Evolutionary conservation across 2,113 vertebrate species (phyloP), one percentile per base, ranked within the genome.

Genomic region (Syngnathus scovelli): DNA sequence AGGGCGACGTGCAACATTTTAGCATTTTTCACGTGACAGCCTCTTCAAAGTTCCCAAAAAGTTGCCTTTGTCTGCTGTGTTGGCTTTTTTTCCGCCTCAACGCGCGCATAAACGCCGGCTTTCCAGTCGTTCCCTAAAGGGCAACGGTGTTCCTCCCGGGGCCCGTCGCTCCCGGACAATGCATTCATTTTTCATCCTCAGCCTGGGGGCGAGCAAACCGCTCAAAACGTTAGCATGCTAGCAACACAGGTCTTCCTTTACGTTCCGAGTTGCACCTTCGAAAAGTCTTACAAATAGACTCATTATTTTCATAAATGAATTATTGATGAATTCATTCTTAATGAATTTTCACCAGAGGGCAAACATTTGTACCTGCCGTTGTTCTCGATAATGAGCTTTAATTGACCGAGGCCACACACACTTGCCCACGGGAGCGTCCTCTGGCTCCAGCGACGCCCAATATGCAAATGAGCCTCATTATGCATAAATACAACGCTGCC

Each of bases 131-230:
- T 82, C 73, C 81, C 79, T 68, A 55, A 69, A 76, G 27, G 55
- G 13, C 27, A 36, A 36, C 55, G 5, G 13, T 36, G 55, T 27
- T 69, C 70, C 77, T 81, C 73, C 71, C 61, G 68, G 79, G 68
- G 78, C 65, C 67, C 10, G 0, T 15, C 33, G 71, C 79, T 81
- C 74, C 72, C 11, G 79, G 81, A 78, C 69, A 73, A 44, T 37
- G 51, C 77, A 85, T 87, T 63, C 83, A 89, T 89, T 85, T 89
- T 89, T 89, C 70, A 89, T 70, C 59, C 69, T 61, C 62, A 77
- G 85, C 83, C 83, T 48, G 1, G 55, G 55, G 55, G 21, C 64
- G 63, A 71, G 13, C 23, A 15, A 56, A 56, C 13, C 7, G 13
- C 54, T 56, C 1, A 16, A 16, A 16, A 58, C 6, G 11, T n/a